Evolutionary conservation across 2,888 invertebrate species (phyloP), one percentile per base, ranked within the genome.

Genomic region (Andrena haemorrhoa): DNA sequence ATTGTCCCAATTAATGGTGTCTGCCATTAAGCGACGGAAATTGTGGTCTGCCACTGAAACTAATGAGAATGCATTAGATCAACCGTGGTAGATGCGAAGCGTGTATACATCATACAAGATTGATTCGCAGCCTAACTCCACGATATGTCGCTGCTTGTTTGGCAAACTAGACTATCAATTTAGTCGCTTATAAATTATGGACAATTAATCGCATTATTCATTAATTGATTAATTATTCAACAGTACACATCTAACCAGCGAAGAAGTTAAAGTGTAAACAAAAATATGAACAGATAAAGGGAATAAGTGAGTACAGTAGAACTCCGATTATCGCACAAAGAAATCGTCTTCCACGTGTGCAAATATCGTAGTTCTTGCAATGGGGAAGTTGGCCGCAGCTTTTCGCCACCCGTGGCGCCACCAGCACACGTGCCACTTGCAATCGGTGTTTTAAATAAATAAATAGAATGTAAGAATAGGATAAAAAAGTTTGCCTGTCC

Each of bases 21-120:
- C 10, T 12, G 29, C 49, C 47, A 63, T 70, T 64, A 64, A 72
- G 26, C 12, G 64, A 64, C 12, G 20, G 76, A 72, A 76, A 72
- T 56, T 72, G 72, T 47, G 76, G 76, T 12, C 5, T 16, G 51
- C 72, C 64, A 31, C 26, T 16, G 31, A 64, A 76, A 58, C 47
- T 56, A 31, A 26, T 33, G 56, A 56, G 56, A 33, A 61, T 47
- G 12, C 41, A 76, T 64, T 64, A 72, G 64, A 64, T 76, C 41
- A 76, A 71, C 16, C 53, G n/a, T 56, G 47, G 47, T 63, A 10
- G 23, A 51, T 26, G n/a, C 20, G 63, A 68, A 41, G 63, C 51
- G 20, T 16, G 41, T 20, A 29, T 51, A 63, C 10, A 12, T n/a
- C n/a, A 33, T 12, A 31, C 51, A 49, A 31, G 76, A 72, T 58